Evolutionary conservation across 2,888 invertebrate genomes (phyloP).

Genomic region (Stictocephala bisonia): DNA sequence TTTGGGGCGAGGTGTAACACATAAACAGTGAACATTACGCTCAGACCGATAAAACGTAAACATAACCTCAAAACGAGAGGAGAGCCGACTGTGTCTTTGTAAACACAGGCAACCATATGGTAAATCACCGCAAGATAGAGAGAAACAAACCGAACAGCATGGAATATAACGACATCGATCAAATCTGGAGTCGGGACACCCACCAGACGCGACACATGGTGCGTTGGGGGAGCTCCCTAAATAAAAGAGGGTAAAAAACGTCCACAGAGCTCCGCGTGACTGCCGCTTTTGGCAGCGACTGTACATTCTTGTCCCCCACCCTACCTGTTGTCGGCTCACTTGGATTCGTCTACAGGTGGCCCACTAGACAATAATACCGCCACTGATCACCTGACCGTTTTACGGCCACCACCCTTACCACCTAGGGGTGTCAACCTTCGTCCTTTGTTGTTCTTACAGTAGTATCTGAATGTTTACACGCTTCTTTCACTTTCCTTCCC

Average conservation of each 20-base stretch:
- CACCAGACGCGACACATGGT: conserved; percentile 12
- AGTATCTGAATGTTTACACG: too few relatives aligned
- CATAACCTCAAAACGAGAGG: too few relatives aligned
- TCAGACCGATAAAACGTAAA: too few relatives aligned
- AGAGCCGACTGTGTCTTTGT: too few relatives aligned
- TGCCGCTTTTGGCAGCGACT: conserved; percentile 23
- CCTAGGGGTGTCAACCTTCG: too few relatives aligned
- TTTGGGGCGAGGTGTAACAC: too few relatives aligned
- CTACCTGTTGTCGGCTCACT: conserved; percentile 46
- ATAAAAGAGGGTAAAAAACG: conserved; percentile 35
- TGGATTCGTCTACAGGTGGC: conserved; percentile 45
- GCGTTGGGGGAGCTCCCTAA: conserved; percentile 31
- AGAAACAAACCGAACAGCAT: background rate
- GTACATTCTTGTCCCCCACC: conserved; percentile 42
- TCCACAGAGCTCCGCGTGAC: background rate
- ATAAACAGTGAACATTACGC: too few relatives aligned
- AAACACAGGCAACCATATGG: conserved; percentile 22
- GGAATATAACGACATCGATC: conserved; percentile 28
- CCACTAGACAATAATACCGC: conserved; percentile 32
- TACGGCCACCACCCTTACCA: background rate
- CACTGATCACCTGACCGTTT: conserved; percentile 22
- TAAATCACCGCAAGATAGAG: background rate
- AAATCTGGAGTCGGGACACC: background rate
- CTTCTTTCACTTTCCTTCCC: too few relatives aligned
- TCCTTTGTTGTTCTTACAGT: too few relatives aligned